A percentile compares a stretch with the other conserved stretches of the same genome.
Evolutionary conservation across 2,888 invertebrate genomes (phyloP).

Genomic region (Epicampocera succincta): DNA sequence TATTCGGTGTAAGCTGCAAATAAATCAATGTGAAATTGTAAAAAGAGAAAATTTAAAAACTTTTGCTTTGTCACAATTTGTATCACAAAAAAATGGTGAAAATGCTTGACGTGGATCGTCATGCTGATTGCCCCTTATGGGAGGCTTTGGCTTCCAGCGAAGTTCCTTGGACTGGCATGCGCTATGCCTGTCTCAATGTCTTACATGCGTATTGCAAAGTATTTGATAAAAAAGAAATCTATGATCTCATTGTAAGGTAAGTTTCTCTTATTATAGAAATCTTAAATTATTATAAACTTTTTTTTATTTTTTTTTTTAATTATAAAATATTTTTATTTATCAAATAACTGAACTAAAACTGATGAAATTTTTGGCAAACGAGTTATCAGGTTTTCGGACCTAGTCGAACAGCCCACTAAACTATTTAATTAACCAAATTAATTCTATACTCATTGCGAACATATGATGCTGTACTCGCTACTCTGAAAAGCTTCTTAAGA

Average conservation of each 20-base stretch:
- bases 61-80: slow-evolving; percentile 23
- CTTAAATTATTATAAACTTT: no score
- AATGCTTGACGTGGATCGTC: slow-evolving; percentile 86
- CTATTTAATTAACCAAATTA: no score
- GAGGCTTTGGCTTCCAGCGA: slow-evolving; percentile 83
- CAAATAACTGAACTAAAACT: no score
- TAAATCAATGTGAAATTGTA: slow-evolving; percentile 31
- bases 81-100: slow-evolving; percentile 76
- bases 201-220: slow-evolving; percentile 93
- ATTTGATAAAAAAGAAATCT: slow-evolving; percentile 90
- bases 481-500: no score
- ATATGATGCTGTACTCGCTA: no score
- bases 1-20: background rate
- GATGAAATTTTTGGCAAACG: no score
- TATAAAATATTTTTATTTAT: no score
- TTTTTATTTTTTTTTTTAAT: no score
- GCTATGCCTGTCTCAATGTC: slow-evolving; percentile 91
- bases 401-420: no score
- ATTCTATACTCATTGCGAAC: no score
- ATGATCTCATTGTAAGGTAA: slow-evolving; percentile 91
- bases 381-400: no score
- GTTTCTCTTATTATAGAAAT: slow-evolving; percentile 54
- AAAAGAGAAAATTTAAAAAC: slow-evolving; percentile 1
- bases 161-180: slow-evolving; percentile 91
- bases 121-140: slow-evolving; percentile 85